phyloP scores from a whole-genome alignment of 2,113 vertebrate species.

The Percina caprodes region DNA sequence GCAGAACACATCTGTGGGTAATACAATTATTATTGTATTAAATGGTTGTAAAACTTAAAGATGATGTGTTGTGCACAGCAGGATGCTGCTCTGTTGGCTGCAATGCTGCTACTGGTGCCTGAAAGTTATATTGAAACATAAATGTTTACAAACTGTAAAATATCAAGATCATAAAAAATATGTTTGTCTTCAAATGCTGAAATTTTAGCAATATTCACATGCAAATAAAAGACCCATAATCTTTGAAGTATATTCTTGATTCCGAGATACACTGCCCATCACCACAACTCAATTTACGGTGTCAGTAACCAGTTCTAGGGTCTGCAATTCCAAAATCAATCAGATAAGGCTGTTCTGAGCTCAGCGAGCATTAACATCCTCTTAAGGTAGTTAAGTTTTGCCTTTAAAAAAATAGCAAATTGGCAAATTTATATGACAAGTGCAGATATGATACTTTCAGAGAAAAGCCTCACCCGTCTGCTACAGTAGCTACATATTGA shows the following conservation, averaged over 20 bases:
- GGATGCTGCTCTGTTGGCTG: background rate
- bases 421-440: background rate
- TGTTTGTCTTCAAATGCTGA: background rate
- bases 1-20: background rate
- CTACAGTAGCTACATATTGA: conserved; percentile 2
- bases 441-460: background rate
- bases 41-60: background rate
- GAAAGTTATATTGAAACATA: background rate
- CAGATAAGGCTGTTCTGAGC: background rate
- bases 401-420: background rate
- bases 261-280: background rate
- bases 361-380: background rate
- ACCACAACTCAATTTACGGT: background rate
- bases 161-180: background rate
- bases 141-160: background rate
- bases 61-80: background rate
- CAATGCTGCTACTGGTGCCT: background rate
- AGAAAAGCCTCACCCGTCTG: background rate
- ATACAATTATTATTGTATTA: background rate
- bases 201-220: background rate
- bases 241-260: conserved; percentile 5
- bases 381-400: background rate
- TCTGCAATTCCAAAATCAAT: background rate
- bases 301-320: background rate
- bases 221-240: background rate